Evolutionary conservation across 2,113 vertebrate species (phyloP).

Genomic region (Dolichotis patagonum): DNA sequence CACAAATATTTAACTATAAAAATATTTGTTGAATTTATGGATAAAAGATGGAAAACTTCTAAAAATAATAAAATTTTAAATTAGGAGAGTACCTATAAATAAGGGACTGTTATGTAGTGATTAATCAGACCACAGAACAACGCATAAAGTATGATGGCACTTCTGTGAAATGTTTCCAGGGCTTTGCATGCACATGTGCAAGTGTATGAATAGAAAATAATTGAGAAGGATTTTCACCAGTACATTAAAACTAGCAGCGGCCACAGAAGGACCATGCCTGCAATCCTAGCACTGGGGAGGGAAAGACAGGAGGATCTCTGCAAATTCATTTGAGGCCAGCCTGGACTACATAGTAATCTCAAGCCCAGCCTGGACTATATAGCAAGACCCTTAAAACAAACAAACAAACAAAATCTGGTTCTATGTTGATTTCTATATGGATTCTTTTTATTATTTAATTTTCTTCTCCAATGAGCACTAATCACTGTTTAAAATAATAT

Average conservation of each 20-base stretch:
- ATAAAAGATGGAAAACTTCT: not conserved
- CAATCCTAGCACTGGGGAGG: not conserved
- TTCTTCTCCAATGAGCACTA: not conserved
- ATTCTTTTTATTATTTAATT: conserved; percentile 36
- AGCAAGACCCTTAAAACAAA: too few species aligned
- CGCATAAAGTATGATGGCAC: not conserved
- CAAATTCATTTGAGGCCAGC: not conserved
- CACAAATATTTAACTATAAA: not conserved
- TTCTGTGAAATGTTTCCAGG: not conserved
- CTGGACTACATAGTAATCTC: too few species aligned
- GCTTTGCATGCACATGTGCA: not conserved
- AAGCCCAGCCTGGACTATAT: too few species aligned
- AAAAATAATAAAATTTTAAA: not conserved
- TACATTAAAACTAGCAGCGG: not conserved
- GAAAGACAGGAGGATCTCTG: not conserved
- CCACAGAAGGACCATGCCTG: not conserved
- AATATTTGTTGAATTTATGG: not conserved
- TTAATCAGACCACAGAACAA: not conserved
- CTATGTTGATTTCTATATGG: not conserved
- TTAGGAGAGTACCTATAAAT: not conserved
- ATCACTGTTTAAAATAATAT: not conserved
- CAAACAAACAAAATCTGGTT: too few species aligned
- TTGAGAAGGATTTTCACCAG: not conserved
- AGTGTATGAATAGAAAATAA: not conserved
- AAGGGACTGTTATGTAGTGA: not conserved